Percentiles rank a stretch among this genome's conserved stretches.
Evolutionary conservation across 2,797 vertebrate species (phyloP).

Genomic region (Anguilla anguilla): DNA sequence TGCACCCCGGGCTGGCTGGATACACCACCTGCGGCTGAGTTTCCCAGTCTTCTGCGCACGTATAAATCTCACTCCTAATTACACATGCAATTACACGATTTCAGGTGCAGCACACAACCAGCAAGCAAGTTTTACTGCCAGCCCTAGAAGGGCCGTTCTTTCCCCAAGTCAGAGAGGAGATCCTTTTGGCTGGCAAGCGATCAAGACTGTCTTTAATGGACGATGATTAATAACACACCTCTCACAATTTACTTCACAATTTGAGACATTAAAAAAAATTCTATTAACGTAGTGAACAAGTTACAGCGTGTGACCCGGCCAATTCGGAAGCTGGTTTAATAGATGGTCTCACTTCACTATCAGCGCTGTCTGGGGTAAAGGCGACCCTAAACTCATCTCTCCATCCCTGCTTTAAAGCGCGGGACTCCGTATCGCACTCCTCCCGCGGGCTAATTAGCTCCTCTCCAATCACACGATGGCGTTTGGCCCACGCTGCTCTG

Average conservation of each 20-base stretch:
- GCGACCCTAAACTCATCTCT: slow-evolving; percentile 63
- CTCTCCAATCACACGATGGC: slow-evolving; percentile 62
- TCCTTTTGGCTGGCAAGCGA: slow-evolving; percentile 63
- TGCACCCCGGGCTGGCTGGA: background rate
- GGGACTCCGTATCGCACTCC: slow-evolving; percentile 67
- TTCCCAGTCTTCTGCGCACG: background rate
- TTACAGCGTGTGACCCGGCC: slow-evolving; percentile 70
- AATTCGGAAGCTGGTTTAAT: slow-evolving; percentile 67
- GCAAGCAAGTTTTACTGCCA: background rate
- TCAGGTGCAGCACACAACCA: background rate
- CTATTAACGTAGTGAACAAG: slow-evolving; percentile 69
- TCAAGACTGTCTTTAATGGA: slow-evolving; percentile 61
- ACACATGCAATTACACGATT: background rate
- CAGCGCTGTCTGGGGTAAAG: slow-evolving; percentile 64
- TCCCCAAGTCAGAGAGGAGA: slow-evolving; percentile 20
- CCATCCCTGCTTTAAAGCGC: slow-evolving; percentile 67
- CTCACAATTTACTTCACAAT: slow-evolving; percentile 56
- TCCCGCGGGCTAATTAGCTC: slow-evolving; percentile 75
- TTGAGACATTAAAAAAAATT: slow-evolving; percentile 71
- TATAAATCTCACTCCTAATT: background rate
- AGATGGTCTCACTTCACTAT: slow-evolving; percentile 62
- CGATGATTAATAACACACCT: slow-evolving; percentile 61
- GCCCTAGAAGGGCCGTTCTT: background rate
- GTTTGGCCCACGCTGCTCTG: slow-evolving; percentile 56
- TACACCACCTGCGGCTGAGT: background rate